Percentiles rank a stretch among this genome's conserved stretches.
phyloP scores from a whole-genome alignment of 2,113 vertebrate species.

The Serilophus lunatus region DNA sequence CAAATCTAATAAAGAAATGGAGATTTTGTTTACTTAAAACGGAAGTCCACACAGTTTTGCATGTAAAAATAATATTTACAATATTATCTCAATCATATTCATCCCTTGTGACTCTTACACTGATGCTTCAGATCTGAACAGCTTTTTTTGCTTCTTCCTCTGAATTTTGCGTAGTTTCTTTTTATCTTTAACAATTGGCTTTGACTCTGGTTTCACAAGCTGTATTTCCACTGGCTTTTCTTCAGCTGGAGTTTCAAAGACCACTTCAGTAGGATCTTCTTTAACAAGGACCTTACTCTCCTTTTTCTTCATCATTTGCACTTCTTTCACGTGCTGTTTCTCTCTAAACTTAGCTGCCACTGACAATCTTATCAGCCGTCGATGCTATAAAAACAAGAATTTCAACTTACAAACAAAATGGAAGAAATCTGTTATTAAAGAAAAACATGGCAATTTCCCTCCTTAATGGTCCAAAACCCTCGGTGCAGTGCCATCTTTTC shows the following conservation, averaged over 20 bases:
- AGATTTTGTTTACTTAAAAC: constrained; percentile 2
- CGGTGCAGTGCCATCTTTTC: neutral
- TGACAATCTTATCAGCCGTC: constrained; percentile 79
- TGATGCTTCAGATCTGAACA: constrained; percentile 47
- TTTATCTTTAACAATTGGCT: constrained; percentile 78
- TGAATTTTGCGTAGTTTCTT: constrained; percentile 84
- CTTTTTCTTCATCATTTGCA: constrained; percentile 80
- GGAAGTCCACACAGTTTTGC: neutral
- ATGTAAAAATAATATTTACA: constrained; percentile 48
- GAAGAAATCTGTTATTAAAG: neutral
- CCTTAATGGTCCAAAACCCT: neutral
- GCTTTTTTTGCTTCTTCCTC: constrained; percentile 76
- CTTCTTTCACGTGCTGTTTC: constrained; percentile 89
- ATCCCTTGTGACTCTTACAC: neutral
- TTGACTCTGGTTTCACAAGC: constrained; percentile 74
- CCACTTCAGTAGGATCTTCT: constrained; percentile 84
- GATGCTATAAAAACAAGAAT: constrained; percentile 74
- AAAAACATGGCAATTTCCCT: neutral
- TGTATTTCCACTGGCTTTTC: constrained; percentile 80
- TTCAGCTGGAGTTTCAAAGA: constrained; percentile 85
- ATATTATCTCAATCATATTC: neutral
- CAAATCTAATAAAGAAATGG: neutral
- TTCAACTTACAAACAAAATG: neutral
- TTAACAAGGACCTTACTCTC: constrained; percentile 72
- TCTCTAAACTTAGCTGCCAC: constrained; percentile 85